phyloP scores from a whole-genome alignment of 2,797 vertebrate species.

The Graptemys geographica region DNA sequence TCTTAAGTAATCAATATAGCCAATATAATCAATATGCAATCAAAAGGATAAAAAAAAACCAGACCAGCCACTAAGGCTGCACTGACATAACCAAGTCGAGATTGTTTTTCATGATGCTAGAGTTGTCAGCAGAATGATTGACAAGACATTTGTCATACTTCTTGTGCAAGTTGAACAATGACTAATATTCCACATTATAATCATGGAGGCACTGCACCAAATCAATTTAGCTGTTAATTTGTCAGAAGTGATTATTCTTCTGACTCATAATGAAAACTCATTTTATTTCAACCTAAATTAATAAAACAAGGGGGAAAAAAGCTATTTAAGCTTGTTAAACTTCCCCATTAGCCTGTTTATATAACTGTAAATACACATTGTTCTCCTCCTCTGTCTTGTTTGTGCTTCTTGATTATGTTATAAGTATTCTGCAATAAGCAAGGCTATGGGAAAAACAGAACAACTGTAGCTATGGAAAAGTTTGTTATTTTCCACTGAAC shows the following conservation, averaged over 20 bases:
- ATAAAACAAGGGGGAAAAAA: slow-evolving; percentile 26
- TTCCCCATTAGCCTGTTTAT: background rate
- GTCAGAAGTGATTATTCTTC: slow-evolving; percentile 58
- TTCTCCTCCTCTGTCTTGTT: background rate
- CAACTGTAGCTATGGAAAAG: background rate
- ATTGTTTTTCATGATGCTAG: slow-evolving; percentile 15
- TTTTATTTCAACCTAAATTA: slow-evolving; percentile 58
- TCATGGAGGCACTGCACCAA: slow-evolving; percentile 46
- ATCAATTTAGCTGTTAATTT: slow-evolving; percentile 64
- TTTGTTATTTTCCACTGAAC: background rate
- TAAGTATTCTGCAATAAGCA: rapidly evolving
- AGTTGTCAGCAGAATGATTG: background rate
- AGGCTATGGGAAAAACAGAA: background rate
- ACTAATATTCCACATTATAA: slow-evolving; percentile 17
- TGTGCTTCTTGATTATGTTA: background rate
- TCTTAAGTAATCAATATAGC: background rate
- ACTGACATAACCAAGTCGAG: background rate
- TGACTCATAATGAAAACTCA: slow-evolving; percentile 54
- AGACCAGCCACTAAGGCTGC: background rate
- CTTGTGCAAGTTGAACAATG: slow-evolving; percentile 17
- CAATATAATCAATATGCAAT: background rate
- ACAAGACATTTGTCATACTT: slow-evolving; percentile 14
- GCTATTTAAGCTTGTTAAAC: slow-evolving; percentile 11
- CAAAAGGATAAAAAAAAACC: background rate
- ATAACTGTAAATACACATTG: background rate